phyloP scores from a whole-genome alignment of 2,797 vertebrate species.

The Falco cherrug region DNA sequence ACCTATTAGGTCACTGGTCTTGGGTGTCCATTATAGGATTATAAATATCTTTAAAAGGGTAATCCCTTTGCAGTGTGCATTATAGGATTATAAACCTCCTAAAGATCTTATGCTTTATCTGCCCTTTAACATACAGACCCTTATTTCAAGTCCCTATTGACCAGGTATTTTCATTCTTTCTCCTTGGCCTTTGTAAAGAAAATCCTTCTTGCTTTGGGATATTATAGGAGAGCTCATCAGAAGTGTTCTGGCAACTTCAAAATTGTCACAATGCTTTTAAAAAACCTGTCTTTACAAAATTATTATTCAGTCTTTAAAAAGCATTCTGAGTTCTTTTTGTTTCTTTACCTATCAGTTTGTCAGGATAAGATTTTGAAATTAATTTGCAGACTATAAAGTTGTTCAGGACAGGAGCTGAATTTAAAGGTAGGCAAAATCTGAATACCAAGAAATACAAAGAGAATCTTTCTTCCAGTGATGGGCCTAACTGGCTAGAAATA shows the following conservation, averaged over 20 bases:
- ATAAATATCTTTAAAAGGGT: constrained; percentile 70
- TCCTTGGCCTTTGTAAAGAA: constrained; percentile 54
- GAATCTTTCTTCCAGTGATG: not conserved
- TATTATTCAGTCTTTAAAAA: not conserved
- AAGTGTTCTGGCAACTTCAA: not conserved
- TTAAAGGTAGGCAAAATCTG: not conserved
- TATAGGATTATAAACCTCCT: constrained; percentile 65
- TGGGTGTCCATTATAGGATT: constrained; percentile 67
- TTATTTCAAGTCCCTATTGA: constrained; percentile 61
- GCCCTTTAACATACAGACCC: constrained; percentile 64
- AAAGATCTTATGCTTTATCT: constrained; percentile 55
- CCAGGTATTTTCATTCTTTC: constrained; percentile 55
- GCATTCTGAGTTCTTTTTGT: not conserved
- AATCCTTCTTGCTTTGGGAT: constrained; percentile 37
- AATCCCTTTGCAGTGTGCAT: constrained; percentile 63
- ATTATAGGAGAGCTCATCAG: constrained; percentile 7
- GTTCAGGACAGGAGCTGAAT: not conserved
- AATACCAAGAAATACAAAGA: not conserved
- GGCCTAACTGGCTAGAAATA: not conserved
- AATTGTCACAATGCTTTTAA: constrained; percentile 21
- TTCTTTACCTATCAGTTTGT: not conserved
- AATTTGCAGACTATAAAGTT: not conserved
- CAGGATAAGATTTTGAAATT: not conserved
- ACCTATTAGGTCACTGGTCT: constrained; percentile 58
- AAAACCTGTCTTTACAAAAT: not conserved